These are phyloP conservation scores for Liposcelis brunnea DNA, from an alignment of 2,888 invertebrate genomes.

Conservation along the genomic window DNA sequence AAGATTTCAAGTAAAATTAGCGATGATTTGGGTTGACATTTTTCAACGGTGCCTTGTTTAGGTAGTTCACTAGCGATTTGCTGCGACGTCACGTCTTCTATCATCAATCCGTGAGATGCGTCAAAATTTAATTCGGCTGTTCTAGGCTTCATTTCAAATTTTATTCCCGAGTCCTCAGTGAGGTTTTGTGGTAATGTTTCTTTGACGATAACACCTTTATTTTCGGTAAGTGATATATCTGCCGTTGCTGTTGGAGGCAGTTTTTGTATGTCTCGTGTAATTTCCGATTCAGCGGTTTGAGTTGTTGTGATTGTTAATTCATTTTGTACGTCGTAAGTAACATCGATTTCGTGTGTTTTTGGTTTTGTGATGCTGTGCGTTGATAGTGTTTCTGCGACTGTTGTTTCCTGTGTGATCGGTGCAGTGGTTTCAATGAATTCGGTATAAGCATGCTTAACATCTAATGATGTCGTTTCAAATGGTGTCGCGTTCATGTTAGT, in stretches of 20 bases:
- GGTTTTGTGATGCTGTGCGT: neutral
- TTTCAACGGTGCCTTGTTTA: neutral
- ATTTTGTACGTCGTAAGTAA: conserved; percentile 6
- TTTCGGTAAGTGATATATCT: conserved; percentile 11
- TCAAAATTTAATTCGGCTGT: conserved; percentile 12
- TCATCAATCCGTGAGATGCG: neutral
- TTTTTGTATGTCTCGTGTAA: conserved; percentile 1
- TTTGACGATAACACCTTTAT: conserved; percentile 13
- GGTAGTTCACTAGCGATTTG: neutral
- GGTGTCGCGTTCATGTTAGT: conserved; percentile 1
- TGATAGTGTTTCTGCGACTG: conserved; percentile 14
- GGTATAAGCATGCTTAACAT: conserved; percentile 5
- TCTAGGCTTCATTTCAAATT: conserved; percentile 10
- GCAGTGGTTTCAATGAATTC: conserved; percentile 19
- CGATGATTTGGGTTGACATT: neutral
- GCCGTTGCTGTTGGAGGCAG: conserved; percentile 9
- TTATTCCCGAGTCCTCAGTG: conserved; percentile 9
- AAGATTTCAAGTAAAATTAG: neutral
- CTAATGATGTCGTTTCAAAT: conserved; percentile 3
- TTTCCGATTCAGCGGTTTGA: neutral
- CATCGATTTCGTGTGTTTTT: neutral
- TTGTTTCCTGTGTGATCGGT: conserved; percentile 18
- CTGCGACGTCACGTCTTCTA: neutral
- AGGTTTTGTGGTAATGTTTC: conserved; percentile 14
- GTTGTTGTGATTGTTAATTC: neutral